Evolutionary conservation across 92 coral and sea anemone genomes (phyloP), one percentile per base, ranked within the genome.

Genomic region (Muricea muricata): DNA sequence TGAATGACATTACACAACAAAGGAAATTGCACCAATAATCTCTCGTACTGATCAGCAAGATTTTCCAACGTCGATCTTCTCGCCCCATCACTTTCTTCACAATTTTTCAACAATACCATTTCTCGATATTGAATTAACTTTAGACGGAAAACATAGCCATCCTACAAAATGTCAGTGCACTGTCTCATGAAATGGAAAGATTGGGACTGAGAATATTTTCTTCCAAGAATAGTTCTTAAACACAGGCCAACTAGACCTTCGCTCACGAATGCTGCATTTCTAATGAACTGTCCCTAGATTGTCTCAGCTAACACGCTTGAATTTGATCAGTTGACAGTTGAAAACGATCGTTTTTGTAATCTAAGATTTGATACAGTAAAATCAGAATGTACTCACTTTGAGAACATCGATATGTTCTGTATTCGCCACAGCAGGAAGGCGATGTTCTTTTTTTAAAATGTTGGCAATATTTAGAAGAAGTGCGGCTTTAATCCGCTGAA

Each of bases 111-210:
- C 24, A 97, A 84, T 26, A 88, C 93, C 97, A 97, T 94, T 82
- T 97, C 99, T 28, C 99, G 82, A 84, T 94, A 92, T 78, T 97
- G 99, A 46, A 83, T 84, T 18, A 97, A 90, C 83, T 92, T 94
- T 26, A 97, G 77, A 61, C 99, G 88, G 52, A 97, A 97, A 4
- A 85, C 97, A 83, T 88, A 92, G 10, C 99, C 99, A 87, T 89
- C 90, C 99, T 97, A 61, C 5, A 73, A 52, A 40, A 40, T n/a
- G n/a, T n/a, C n/a, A n/a, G n/a, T n/a, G n/a, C n/a, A n/a, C n/a
- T n/a, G n/a, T n/a, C n/a, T n/a, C n/a, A n/a, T n/a, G n/a, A n/a
- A n/a, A 61, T 54, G 57, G 30, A 18, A 37, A 52, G 0, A 45
- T 3, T 6, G 17, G 18, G 1, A 7, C n/a, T 28, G 31, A 71